Conservation (phyloP, 1,140 invertebrate species). For the Brachionus koreanus region DNA sequence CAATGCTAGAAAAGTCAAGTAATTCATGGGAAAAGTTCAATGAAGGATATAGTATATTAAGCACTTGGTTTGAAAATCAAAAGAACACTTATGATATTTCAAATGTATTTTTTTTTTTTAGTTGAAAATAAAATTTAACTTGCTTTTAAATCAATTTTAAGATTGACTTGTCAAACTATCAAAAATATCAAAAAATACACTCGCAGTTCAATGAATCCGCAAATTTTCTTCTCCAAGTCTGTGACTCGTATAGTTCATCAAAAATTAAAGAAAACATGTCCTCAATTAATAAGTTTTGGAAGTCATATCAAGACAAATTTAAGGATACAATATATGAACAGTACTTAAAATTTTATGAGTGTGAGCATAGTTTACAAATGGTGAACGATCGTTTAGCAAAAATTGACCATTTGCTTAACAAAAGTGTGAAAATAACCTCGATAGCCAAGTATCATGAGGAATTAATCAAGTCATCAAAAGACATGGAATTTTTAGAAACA, state of each 20-base stretch:
- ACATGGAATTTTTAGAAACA: constrained; percentile 17
- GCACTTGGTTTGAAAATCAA: constrained; percentile 23
- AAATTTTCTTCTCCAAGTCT: constrained; percentile 38
- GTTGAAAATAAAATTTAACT: neutral
- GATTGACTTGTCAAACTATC: constrained; percentile 31
- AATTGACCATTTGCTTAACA: constrained; percentile 35
- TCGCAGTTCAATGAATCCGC: constrained; percentile 43
- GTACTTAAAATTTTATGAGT: constrained; percentile 30
- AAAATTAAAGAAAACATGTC: constrained; percentile 14
- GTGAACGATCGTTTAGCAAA: neutral
- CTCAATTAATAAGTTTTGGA: constrained; percentile 17
- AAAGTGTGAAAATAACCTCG: neutral
- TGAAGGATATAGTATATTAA: neutral
- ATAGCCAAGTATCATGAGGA: neutral
- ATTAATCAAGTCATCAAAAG: neutral
- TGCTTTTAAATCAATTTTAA: neutral
- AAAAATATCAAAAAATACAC: constrained; percentile 42
- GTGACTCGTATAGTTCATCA: neutral
- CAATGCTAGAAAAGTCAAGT: constrained; percentile 39
- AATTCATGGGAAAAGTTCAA: constrained; percentile 7
- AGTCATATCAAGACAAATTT: constrained; percentile 42
- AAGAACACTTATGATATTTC: constrained; percentile 7
- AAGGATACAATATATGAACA: constrained; percentile 36
- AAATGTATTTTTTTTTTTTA: neutral
- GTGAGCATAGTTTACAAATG: constrained; percentile 40